phyloP scores from a whole-genome alignment of 1,140 invertebrate genomes.

The Bombus polaris region DNA sequence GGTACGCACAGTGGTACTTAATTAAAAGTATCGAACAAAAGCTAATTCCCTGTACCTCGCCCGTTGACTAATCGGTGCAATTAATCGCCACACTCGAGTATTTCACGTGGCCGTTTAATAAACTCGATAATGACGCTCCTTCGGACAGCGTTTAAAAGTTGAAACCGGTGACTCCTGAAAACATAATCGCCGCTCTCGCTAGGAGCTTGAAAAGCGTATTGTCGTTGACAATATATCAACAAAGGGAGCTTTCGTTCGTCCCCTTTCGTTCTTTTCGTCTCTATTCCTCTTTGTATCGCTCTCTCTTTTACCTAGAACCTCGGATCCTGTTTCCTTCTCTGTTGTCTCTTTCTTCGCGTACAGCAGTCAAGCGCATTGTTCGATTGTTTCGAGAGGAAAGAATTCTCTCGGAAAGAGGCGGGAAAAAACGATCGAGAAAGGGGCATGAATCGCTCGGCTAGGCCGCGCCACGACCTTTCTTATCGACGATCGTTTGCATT shows the following conservation, averaged over 20 bases:
- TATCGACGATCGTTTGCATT: conserved; percentile 59
- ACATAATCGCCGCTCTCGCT: conserved; percentile 33
- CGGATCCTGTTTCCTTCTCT: not conserved
- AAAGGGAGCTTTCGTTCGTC: conserved; percentile 36
- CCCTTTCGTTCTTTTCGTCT: too few relatives aligned
- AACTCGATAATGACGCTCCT: conserved; percentile 46
- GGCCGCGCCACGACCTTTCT: conserved; percentile 60
- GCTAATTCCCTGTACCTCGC: not conserved
- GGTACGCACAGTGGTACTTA: not conserved
- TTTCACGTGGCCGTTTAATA: conserved; percentile 21
- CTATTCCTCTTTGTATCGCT: not conserved
- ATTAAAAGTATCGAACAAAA: conserved; percentile 38
- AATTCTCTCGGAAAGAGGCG: not conserved
- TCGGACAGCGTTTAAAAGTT: not conserved
- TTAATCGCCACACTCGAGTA: conserved; percentile 36
- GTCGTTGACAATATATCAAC: not conserved
- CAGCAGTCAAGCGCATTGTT: conserved; percentile 37
- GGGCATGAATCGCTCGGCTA: conserved; percentile 47
- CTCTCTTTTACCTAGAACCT: not conserved
- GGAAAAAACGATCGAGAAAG: conserved; percentile 34
- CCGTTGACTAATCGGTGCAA: conserved; percentile 19
- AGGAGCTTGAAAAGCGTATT: conserved; percentile 50
- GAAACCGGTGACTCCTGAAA: conserved; percentile 15
- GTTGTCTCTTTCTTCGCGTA: not conserved
- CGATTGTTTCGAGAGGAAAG: conserved; percentile 49